Percentiles rank a stretch among this genome's conserved stretches.
phyloP scores from a whole-genome alignment of 2,888 invertebrate species.

The Dysmachus trigonus region DNA sequence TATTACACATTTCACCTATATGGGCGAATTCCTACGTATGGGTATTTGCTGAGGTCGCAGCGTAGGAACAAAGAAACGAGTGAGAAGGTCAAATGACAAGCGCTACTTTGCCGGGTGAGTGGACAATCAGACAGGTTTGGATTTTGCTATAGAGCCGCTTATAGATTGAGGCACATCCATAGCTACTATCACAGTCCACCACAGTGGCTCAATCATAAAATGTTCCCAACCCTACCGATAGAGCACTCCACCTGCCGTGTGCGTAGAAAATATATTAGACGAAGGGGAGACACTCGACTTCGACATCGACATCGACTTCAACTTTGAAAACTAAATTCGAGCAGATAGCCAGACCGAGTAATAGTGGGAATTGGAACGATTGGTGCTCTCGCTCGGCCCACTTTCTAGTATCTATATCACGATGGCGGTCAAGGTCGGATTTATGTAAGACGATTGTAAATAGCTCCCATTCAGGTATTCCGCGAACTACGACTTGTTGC shows the following conservation, averaged over 20 bases:
- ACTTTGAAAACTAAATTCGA: background rate
- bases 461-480: background rate
- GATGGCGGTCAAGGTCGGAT: background rate
- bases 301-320: background rate
- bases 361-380: background rate
- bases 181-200: background rate
- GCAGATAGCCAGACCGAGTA: background rate
- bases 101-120: background rate
- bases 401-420: background rate
- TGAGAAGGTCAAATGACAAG: background rate
- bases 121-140: background rate
- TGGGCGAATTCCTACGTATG: background rate
- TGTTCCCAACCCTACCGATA: background rate
- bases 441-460: background rate
- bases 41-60: background rate
- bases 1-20: background rate
- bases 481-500: slow-evolving; percentile 1
- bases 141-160: background rate
- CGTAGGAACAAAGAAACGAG: background rate
- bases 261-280: background rate
- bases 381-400: background rate
- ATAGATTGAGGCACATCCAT: background rate
- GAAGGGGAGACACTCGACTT: background rate
- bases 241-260: background rate
- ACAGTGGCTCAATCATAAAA: background rate